Base-by-base conservation (phyloP, 1,140 invertebrate species). In the Drosophila kepulauana region DNA sequence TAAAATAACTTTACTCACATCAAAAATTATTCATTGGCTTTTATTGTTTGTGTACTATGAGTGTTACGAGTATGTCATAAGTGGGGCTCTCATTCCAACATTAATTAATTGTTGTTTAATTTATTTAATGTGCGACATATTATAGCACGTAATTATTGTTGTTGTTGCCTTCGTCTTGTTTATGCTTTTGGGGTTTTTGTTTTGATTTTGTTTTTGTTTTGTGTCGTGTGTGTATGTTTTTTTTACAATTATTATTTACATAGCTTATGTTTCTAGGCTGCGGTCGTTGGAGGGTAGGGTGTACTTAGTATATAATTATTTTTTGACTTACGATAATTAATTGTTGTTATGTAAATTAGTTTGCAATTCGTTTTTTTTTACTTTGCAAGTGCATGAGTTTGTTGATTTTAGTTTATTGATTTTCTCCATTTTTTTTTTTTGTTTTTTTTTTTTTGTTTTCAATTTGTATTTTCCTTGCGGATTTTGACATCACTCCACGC, bases 201-300 rank as follows among this genome's bases (percentile, higher is more conserved):
- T 54, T 68, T 66, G 66, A 65, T 74, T 57, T 58, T 35, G 15
- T 66, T 66, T 74, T 75, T 30, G 45, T 67, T 80, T 68, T 30
- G 48, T 75, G 43, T 62, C 46, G 62, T 61, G 20, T 25, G 20
- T 25, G 20, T 3, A 25, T 20, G 20, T 20, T 59, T 69, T 45
- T 54, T 88, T 89, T 89, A 89, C 85, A 89, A 75, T 71, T 85
- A 81, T 85, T 89, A 89, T 89, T 89, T 89, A 89, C 85, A 89
- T 79, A 81, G 64, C 85, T 89, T 89, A 89, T 71, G 49, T 76
- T 51, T 63, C 85, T 89, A 89, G 78, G 81, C 82, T 81, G 85
- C 81, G 74, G 74, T 65, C 59, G 25, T 63, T 89, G 85, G 86
- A 89, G 81, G 85, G 85, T 89, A 84, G 85, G 72, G 85, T 89